phyloP scores from a whole-genome alignment of 2,113 vertebrate genomes.

The Anser brachyrhynchus region DNA sequence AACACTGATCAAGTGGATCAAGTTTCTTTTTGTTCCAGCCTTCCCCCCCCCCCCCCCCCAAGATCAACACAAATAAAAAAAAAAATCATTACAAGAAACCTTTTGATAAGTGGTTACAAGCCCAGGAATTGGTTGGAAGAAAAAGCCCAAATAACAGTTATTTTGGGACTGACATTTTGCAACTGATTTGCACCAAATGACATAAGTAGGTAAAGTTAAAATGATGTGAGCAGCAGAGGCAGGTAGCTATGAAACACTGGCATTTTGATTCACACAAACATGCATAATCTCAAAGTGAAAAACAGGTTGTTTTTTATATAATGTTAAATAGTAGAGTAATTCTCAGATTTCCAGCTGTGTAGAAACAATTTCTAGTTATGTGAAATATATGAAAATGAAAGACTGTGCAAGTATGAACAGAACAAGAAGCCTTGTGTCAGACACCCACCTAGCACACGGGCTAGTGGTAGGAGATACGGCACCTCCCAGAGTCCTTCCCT shows the following conservation, averaged over 20 bases:
- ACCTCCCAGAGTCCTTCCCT: background rate
- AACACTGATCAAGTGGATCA: background rate
- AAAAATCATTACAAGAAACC: background rate
- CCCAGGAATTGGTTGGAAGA: background rate
- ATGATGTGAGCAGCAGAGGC: background rate
- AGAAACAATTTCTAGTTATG: background rate
- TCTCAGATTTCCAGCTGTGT: background rate
- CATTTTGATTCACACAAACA: background rate
- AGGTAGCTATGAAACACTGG: background rate
- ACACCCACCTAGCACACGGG: background rate
- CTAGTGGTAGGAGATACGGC: background rate
- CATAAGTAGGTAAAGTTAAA: background rate
- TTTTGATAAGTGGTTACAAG: background rate
- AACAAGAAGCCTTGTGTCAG: background rate
- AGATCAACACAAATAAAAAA: background rate
- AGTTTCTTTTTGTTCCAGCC: background rate
- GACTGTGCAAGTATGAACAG: fast-evolving
- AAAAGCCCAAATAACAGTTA: background rate
- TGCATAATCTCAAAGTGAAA: background rate
- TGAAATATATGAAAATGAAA: background rate
- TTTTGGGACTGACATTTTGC: background rate
- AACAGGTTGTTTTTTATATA: background rate
- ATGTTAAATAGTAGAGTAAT: background rate
- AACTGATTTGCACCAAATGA: background rate
- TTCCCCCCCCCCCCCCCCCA: too few relatives aligned